A percentile compares a stretch with the other conserved stretches of the same genome.
Conservation (phyloP, 2,113 vertebrate species). For the Jaculus jaculus region DNA sequence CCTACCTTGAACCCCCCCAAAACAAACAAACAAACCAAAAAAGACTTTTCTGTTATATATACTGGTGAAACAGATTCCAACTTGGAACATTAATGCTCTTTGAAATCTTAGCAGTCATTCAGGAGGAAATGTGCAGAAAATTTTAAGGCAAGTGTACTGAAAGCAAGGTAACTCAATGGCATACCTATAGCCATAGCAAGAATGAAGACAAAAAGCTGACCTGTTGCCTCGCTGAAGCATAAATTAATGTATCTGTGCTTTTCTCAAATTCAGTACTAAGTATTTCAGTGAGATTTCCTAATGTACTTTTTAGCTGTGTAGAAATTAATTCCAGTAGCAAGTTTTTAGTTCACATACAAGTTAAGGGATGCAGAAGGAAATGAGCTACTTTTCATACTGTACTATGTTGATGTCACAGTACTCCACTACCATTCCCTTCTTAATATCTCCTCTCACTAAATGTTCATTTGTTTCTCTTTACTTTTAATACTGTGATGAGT, state of each 20-base stretch:
- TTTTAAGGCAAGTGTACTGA: slow-evolving; percentile 46
- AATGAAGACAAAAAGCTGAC: slow-evolving; percentile 17
- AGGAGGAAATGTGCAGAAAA: neutral
- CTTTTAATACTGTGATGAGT: neutral
- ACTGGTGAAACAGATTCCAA: no score
- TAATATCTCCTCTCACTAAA: slow-evolving; percentile 6
- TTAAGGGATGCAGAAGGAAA: neutral
- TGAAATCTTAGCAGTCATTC: slow-evolving; percentile 3
- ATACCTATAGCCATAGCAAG: neutral
- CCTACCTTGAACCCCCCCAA: no score
- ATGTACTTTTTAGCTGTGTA: neutral
- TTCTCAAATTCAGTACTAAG: slow-evolving; percentile 34
- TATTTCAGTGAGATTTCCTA: slow-evolving; percentile 44
- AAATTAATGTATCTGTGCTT: neutral
- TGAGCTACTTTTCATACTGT: neutral
- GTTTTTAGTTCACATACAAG: slow-evolving; percentile 25
- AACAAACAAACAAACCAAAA: no score
- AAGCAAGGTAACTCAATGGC: slow-evolving; percentile 38
- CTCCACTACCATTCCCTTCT: neutral
- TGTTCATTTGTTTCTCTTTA: neutral
- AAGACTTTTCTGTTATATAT: no score
- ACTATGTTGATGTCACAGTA: neutral
- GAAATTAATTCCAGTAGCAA: slow-evolving; percentile 27
- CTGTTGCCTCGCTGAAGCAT: neutral
- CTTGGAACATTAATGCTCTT: slow-evolving; percentile 22